A percentile compares a stretch with the other conserved stretches of the same genome.
Evolutionary conservation across 2,888 invertebrate genomes (phyloP).

Genomic region (Allolobophora icterica): DNA sequence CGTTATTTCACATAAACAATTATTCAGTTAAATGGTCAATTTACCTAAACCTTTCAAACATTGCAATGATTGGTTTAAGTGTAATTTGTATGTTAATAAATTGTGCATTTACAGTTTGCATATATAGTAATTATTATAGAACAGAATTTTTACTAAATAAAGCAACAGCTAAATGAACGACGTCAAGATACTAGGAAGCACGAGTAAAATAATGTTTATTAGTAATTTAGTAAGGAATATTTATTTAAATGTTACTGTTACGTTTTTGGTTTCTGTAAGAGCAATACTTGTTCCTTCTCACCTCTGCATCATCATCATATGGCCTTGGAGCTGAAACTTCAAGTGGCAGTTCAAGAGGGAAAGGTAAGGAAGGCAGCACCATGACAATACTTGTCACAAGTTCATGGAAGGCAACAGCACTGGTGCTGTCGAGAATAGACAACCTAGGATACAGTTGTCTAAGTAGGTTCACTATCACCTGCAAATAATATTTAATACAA

Average conservation of each 20-base stretch:
- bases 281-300: not conserved
- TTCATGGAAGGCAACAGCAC: not conserved
- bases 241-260: too few relatives aligned
- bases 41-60: not conserved
- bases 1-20: not conserved
- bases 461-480: not conserved
- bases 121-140: too few relatives aligned
- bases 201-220: too few relatives aligned
- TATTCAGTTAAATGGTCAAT: not conserved
- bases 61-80: not conserved
- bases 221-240: too few relatives aligned
- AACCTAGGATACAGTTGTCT: constrained; percentile 2
- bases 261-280: not conserved
- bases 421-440: not conserved
- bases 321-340: not conserved
- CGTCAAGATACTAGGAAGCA: too few relatives aligned
- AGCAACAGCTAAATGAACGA: too few relatives aligned
- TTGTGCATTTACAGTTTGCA: not conserved
- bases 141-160: too few relatives aligned
- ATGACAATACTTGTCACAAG: constrained; percentile 13
- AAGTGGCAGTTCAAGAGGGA: constrained; percentile 11
- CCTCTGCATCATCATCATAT: constrained; percentile 9
- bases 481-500: not conserved
- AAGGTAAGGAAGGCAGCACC: not conserved
- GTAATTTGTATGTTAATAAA: not conserved